These are phyloP conservation scores for Camponotus vicinus DNA, from an alignment of 1,140 invertebrate genomes.

Conservation along the genomic window DNA sequence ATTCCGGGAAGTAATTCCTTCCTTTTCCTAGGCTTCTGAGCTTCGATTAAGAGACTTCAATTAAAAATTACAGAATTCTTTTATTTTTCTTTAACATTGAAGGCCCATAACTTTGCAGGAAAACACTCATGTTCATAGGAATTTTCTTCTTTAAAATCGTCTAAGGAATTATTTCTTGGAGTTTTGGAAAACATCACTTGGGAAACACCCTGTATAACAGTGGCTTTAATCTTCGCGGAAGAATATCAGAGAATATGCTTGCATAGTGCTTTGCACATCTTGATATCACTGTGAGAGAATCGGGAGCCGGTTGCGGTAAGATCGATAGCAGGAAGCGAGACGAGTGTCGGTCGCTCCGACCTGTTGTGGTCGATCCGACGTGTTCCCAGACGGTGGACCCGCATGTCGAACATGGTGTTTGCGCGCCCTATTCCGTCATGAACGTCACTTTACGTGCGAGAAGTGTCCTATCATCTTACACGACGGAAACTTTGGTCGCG, in stretches of 20 bases:
- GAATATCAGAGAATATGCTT: background rate
- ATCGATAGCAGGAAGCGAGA: constrained; percentile 69
- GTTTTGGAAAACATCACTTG: no score
- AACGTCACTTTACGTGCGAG: constrained; percentile 2
- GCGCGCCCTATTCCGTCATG: constrained; percentile 14
- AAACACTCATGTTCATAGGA: no score
- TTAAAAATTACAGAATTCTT: no score
- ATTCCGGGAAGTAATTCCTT: no score
- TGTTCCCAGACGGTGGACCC: constrained; percentile 80
- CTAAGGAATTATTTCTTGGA: no score
- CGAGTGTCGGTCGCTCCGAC: constrained; percentile 71
- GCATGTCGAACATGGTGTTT: constrained; percentile 80
- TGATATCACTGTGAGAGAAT: background rate
- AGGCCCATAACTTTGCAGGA: no score
- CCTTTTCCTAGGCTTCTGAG: no score
- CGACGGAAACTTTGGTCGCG: constrained; percentile 30
- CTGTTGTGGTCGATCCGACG: constrained; percentile 80
- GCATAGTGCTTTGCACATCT: constrained; percentile 14
- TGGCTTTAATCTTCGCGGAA: background rate
- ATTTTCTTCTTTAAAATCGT: no score
- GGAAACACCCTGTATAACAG: background rate
- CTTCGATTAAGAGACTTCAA: no score
- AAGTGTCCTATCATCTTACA: constrained; percentile 51
- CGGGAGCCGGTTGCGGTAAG: constrained; percentile 2
- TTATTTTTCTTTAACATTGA: no score